Evolutionary conservation across 2,113 vertebrate species (phyloP).

Genomic region (Mystacornis crossleyi): DNA sequence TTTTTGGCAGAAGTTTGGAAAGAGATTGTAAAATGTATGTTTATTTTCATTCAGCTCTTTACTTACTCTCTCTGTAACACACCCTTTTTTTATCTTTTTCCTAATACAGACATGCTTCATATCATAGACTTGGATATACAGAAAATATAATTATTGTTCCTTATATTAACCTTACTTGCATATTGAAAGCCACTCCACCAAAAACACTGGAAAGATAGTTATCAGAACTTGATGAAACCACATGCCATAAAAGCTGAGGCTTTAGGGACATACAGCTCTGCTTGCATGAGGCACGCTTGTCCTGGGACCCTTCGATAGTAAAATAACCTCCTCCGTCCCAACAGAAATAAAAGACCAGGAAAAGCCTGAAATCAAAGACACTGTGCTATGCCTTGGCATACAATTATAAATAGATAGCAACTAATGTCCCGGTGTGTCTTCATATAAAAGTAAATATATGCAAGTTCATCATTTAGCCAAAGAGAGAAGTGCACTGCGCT

Average conservation of each 20-base stretch:
- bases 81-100: neutral
- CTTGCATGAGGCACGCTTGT: neutral
- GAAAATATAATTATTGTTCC: neutral
- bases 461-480: neutral
- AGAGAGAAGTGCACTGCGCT: neutral
- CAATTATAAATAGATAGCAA: neutral
- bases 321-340: neutral
- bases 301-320: neutral
- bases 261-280: neutral
- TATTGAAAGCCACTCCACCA: neutral
- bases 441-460: neutral
- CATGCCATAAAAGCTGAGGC: neutral
- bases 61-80: neutral
- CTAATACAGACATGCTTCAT: neutral
- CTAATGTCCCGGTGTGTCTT: neutral
- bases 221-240: neutral
- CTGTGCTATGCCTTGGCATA: neutral
- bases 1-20: neutral
- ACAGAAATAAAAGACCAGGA: neutral
- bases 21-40: neutral
- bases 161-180: neutral
- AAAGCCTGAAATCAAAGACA: neutral
- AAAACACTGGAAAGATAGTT: neutral
- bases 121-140: neutral
- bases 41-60: slow-evolving; percentile 10